phyloP scores from a whole-genome alignment of 2,888 invertebrate genomes.

The Protodeltote pygarga region DNA sequence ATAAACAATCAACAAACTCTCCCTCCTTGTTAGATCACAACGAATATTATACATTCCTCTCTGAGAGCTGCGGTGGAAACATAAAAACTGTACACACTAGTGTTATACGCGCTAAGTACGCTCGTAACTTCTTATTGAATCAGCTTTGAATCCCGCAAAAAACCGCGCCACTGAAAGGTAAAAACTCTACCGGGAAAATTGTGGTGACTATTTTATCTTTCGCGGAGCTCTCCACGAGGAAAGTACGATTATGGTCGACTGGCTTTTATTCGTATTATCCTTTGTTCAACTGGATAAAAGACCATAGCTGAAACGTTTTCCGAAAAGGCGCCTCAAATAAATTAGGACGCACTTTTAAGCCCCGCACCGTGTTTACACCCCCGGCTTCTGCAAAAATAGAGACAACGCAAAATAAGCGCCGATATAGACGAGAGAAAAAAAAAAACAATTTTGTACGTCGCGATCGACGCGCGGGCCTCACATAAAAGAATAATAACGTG shows the following conservation, averaged over 20 bases:
- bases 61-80: conserved; percentile 50
- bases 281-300: conserved; percentile 79
- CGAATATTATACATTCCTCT: conserved; percentile 48
- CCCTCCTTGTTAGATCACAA: conserved; percentile 49
- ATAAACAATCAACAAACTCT: conserved; percentile 67
- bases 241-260: conserved; percentile 78
- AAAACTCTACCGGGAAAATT: conserved; percentile 73
- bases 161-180: conserved; percentile 65
- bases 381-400: conserved; percentile 69
- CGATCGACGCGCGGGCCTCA: conserved; percentile 51
- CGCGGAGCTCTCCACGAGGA: conserved; percentile 66
- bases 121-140: conserved; percentile 76
- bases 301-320: conserved; percentile 73
- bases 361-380: conserved; percentile 69
- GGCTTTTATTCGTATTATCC: conserved; percentile 80
- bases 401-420: conserved; percentile 66
- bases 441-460: conserved; percentile 60
- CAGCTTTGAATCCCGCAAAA: conserved; percentile 71
- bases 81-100: conserved; percentile 49
- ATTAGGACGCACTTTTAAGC: conserved; percentile 77
- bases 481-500: conserved; percentile 77
- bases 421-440: conserved; percentile 58
- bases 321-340: conserved; percentile 76
- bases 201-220: conserved; percentile 76
- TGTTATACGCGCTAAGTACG: conserved; percentile 61